Percentiles rank a stretch among this genome's conserved stretches.
These are phyloP conservation scores for Cryptocephalus moraei DNA, from an alignment of 2,888 invertebrate species.

Conservation along the genomic window DNA sequence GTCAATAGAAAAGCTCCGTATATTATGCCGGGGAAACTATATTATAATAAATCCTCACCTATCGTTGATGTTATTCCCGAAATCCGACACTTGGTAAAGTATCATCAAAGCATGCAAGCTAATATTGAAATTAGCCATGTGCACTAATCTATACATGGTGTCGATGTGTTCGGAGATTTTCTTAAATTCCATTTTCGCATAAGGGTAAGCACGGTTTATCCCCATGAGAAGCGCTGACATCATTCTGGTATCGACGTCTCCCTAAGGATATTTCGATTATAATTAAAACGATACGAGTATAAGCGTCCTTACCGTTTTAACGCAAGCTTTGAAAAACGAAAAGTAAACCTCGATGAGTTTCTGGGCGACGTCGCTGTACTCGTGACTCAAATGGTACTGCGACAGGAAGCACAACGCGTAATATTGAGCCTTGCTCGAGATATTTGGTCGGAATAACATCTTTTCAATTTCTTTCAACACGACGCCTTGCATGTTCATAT, in stretches of 20 bases:
- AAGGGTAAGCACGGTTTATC: conserved; percentile 76
- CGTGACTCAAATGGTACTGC: conserved; percentile 67
- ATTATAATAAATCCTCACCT: conserved; percentile 37
- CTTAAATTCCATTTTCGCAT: conserved; percentile 54
- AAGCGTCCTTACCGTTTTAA: conserved; percentile 55
- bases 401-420: conserved; percentile 88
- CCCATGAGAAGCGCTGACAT: conserved; percentile 76
- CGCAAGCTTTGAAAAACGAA: conserved; percentile 86
- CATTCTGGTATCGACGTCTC: conserved; percentile 72
- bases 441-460: conserved; percentile 74
- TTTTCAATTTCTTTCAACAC: conserved; percentile 84
- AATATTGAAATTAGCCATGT: conserved; percentile 65
- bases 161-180: conserved; percentile 55
- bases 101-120: conserved; percentile 48
- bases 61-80: conserved; percentile 42
- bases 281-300: not conserved
- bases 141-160: conserved; percentile 72
- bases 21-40: too few species aligned
- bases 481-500: conserved; percentile 79
- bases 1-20: too few species aligned
- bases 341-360: conserved; percentile 87
- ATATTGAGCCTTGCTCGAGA: conserved; percentile 78
- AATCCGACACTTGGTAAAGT: conserved; percentile 53
- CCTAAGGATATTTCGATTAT: conserved; percentile 32
- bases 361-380: conserved; percentile 66